These are phyloP conservation scores for Myanophis thanlyinensis DNA, from an alignment of 2,113 vertebrate species.

Conservation along the genomic window DNA sequence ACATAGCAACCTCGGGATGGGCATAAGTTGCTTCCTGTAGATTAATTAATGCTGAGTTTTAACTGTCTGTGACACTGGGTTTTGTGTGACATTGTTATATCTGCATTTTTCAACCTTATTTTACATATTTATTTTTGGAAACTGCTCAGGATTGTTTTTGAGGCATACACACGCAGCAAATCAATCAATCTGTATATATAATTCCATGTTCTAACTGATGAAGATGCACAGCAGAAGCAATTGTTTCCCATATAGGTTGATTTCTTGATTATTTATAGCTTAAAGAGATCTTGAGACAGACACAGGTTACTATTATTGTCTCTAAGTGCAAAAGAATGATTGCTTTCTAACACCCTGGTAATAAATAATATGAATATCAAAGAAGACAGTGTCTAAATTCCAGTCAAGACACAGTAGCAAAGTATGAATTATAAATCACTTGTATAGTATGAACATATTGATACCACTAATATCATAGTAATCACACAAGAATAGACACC, in stretches of 20 bases:
- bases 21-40: not conserved
- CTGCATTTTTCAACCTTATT: not conserved
- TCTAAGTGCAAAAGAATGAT: not conserved
- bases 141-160: not conserved
- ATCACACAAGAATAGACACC: not conserved
- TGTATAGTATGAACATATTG: not conserved
- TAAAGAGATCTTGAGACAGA: not conserved
- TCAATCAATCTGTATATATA: not conserved
- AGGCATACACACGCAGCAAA: not conserved
- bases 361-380: not conserved
- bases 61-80: not conserved
- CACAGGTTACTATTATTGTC: not conserved
- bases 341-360: not conserved
- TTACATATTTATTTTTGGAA: not conserved
- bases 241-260: not conserved
- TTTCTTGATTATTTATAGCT: not conserved
- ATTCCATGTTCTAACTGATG: not conserved
- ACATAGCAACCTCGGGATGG: not conserved
- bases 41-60: not conserved
- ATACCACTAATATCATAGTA: slow-evolving; percentile 4
- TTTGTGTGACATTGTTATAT: not conserved
- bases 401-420: not conserved
- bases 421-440: slow-evolving; percentile 4
- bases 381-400: not conserved
- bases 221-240: not conserved